Conservation (phyloP, 2,113 vertebrate genomes). For the Alaudala cheleensis region DNA sequence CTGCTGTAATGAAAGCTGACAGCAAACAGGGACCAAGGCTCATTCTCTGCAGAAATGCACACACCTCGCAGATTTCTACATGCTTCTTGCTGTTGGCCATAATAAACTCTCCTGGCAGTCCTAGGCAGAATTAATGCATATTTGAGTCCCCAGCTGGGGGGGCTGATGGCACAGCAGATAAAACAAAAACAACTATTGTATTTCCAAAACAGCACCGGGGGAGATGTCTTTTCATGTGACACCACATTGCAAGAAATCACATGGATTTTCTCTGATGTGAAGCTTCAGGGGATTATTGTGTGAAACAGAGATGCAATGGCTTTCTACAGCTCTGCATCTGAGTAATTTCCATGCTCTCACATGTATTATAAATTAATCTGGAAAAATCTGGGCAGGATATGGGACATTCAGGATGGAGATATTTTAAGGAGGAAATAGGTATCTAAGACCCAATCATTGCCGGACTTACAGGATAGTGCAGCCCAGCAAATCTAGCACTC, state of each 20-base stretch:
- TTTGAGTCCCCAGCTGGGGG: conserved; percentile 39
- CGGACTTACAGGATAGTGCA: not conserved
- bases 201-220: conserved; percentile 36
- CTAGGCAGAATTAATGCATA: conserved; percentile 25
- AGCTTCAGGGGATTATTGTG: conserved; percentile 29
- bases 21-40: conserved; percentile 10
- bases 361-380: not conserved
- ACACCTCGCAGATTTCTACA: conserved; percentile 57
- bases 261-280: conserved; percentile 39
- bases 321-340: not conserved
- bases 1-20: conserved; percentile 33
- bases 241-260: conserved; percentile 23
- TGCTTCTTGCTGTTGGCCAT: conserved; percentile 67
- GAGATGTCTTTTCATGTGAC: conserved; percentile 50
- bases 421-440: not conserved
- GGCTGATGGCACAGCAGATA: conserved; percentile 54
- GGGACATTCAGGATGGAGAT: not conserved
- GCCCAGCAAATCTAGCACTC: not conserved
- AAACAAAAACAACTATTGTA: conserved; percentile 42
- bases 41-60: conserved; percentile 32
- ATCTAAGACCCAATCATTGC: not conserved
- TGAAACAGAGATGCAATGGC: conserved; percentile 24
- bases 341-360: not conserved
- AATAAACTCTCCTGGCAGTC: conserved; percentile 55
- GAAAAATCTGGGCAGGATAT: not conserved